A percentile compares a stretch with the other conserved stretches of the same genome.
Conservation (phyloP, 2,113 vertebrate genomes). For the Caretta caretta region DNA sequence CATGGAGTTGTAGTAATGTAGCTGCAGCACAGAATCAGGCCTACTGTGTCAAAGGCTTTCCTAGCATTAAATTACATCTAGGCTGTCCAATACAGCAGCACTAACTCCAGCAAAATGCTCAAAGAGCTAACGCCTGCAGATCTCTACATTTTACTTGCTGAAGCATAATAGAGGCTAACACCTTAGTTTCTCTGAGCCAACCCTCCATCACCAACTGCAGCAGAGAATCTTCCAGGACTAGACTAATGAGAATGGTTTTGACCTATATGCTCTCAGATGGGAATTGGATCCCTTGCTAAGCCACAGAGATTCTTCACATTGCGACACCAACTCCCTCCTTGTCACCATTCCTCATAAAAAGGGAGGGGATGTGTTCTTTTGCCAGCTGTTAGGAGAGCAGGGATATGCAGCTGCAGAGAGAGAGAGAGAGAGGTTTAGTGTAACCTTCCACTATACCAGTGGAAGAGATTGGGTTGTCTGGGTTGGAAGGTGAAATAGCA, state of each 20-base stretch:
- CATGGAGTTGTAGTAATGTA: fast-evolving
- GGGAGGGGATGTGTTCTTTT: background rate
- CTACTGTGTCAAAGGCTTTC: background rate
- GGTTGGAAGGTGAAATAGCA: background rate
- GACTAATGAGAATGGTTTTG: background rate
- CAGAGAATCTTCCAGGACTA: background rate
- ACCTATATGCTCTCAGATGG: background rate
- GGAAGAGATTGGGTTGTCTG: background rate
- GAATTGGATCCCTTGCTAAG: background rate
- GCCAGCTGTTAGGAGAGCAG: background rate
- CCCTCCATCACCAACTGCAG: constrained; percentile 6
- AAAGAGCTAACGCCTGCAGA: background rate
- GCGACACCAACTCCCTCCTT: background rate
- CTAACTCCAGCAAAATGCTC: background rate
- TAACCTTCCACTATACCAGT: background rate
- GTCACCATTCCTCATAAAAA: background rate
- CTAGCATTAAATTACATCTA: background rate
- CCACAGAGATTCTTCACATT: background rate
- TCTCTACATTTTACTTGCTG: background rate
- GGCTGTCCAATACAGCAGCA: background rate
- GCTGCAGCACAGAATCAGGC: too few species aligned
- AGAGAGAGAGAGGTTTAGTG: background rate
- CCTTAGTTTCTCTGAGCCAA: background rate
- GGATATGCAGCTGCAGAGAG: background rate
- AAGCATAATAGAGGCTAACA: background rate